Evolutionary conservation across 2,888 invertebrate species (phyloP), one percentile per base, ranked within the genome.

Genomic region (Lobophora halterata): DNA sequence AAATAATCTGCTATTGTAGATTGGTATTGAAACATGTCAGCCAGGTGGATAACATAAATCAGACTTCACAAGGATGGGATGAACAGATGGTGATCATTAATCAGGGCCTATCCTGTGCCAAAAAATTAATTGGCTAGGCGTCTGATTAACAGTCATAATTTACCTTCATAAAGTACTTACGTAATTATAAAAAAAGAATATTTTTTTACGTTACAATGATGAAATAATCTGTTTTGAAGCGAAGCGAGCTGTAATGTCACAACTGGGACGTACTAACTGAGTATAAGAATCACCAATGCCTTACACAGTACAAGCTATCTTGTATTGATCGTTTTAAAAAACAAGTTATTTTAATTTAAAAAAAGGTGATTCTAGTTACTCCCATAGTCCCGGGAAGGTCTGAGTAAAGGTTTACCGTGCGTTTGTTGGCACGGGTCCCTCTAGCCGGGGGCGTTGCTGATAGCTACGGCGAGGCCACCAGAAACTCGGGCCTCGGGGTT

Each of bases 301-400:
- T 9, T 26, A 9, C 9, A 2, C 4, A 38, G 7, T 24, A 12
- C 3, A 9, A n/a, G 10, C 16, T 20, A 5, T 17, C 25, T 23
- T 27, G 10, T n/a, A n/a, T n/a, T n/a, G n/a, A n/a, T n/a, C n/a
- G n/a, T n/a, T n/a, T n/a, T n/a, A n/a, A n/a, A n/a, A n/a, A n/a
- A n/a, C n/a, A 31, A 33, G 46, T 43, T 50, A 20, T 7, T 18
- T 12, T 12, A 7, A 13, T 27, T 35, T 29, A 18, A n/a, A n/a
- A n/a, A n/a, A n/a, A n/a, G 31, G 45, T 55, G 42, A 57, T 65
- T 46, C 55, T 16, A 40, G 69, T 83, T 82, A 71, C 78, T 85
- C 73, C 18, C 18, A 43, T 56, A 71, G 89, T 90, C 91, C 85
- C 92, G 93, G 93, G 93, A 93, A 93, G 93, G 93, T 93, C 93